A percentile compares a stretch with the other conserved stretches of the same genome.
These are phyloP conservation scores for Daubentonia madagascariensis DNA, from an alignment of 2,113 vertebrate genomes.

Conservation along the genomic window DNA sequence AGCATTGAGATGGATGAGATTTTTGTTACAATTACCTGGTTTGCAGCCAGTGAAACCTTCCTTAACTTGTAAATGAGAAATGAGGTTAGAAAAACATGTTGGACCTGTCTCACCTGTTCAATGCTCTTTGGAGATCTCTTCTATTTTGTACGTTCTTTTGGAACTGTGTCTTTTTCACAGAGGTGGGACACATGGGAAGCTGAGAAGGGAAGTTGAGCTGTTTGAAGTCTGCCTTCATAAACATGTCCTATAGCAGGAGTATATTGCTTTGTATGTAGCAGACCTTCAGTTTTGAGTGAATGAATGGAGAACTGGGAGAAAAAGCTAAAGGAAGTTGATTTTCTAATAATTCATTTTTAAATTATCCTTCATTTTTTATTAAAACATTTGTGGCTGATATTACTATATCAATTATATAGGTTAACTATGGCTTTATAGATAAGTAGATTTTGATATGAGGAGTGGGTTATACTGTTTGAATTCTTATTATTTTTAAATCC, in stretches of 20 bases:
- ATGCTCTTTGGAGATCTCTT: not conserved
- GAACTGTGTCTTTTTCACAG: not conserved
- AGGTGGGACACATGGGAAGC: not conserved
- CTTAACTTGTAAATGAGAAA: not conserved
- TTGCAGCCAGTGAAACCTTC: not conserved
- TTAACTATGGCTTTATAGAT: conserved; percentile 6
- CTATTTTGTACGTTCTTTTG: not conserved
- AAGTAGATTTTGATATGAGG: not conserved
- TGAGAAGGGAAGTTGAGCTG: not conserved
- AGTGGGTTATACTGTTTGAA: not conserved
- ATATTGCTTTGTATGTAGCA: not conserved
- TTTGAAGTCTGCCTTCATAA: not conserved
- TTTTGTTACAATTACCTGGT: not conserved
- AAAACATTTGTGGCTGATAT: not conserved
- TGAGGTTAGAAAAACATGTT: not conserved
- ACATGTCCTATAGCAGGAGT: not conserved
- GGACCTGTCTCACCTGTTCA: not conserved
- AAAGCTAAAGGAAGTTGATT: conserved; percentile 22
- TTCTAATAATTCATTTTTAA: not conserved
- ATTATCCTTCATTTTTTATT: not conserved
- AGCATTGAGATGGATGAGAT: not conserved
- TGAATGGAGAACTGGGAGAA: conserved; percentile 14
- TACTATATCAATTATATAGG: not conserved
- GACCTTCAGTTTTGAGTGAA: not conserved
- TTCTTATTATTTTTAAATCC: not conserved